A percentile compares a stretch with the other conserved stretches of the same genome.
phyloP scores from a whole-genome alignment of 2,888 invertebrate species.

The Diplolepis rosae region DNA sequence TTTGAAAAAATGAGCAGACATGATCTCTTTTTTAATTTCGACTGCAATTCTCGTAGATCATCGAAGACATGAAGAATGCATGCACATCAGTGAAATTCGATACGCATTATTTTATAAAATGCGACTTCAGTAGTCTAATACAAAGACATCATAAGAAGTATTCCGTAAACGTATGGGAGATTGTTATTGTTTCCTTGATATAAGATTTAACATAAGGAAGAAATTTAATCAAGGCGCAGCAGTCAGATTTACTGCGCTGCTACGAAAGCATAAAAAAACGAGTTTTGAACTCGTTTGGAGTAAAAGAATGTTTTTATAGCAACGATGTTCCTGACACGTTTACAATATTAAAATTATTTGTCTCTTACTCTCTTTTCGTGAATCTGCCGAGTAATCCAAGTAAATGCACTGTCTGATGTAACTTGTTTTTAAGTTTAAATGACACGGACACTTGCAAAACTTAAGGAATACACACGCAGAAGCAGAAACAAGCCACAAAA shows the following conservation, averaged over 20 bases:
- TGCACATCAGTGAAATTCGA: neutral
- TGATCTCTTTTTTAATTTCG: neutral
- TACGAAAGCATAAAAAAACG: slow-evolving; percentile 14
- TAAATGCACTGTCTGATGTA: neutral
- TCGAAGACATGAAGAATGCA: neutral
- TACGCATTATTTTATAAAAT: neutral
- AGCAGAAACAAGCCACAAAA: neutral
- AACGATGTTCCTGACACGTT: neutral
- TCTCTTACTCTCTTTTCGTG: neutral
- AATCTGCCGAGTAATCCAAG: slow-evolving; percentile 24
- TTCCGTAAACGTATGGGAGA: too few relatives aligned
- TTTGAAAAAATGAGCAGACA: neutral
- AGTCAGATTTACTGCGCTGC: slow-evolving; percentile 19
- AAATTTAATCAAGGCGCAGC: neutral
- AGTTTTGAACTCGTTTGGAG: neutral
- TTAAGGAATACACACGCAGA: neutral
- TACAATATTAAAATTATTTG: neutral
- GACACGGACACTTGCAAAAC: slow-evolving; percentile 22
- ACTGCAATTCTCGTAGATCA: neutral
- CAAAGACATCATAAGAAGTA: neutral
- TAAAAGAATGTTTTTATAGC: neutral
- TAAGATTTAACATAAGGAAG: neutral
- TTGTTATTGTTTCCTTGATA: neutral
- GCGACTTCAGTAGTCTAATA: neutral
- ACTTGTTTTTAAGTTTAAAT: slow-evolving; percentile 27